Conservation (phyloP, 2,888 invertebrate genomes). For the Drosophila mettleri region DNA sequence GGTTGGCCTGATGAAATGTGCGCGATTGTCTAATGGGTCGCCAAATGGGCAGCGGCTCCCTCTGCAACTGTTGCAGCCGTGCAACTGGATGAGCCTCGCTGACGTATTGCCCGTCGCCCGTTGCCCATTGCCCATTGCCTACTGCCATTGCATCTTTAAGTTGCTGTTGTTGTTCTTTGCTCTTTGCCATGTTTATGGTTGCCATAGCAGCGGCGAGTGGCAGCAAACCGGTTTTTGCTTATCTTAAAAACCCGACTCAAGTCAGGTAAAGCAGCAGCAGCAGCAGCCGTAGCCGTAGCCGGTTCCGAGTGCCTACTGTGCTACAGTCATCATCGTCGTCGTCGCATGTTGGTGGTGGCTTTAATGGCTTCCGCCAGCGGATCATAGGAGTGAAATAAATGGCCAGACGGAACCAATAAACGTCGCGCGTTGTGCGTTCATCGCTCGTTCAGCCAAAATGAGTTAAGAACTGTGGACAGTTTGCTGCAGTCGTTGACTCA, state of each 20-base stretch:
- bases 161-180: slow-evolving; percentile 26
- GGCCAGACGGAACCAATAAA: slow-evolving; percentile 85
- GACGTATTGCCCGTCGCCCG: slow-evolving; percentile 46
- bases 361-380: slow-evolving; percentile 85
- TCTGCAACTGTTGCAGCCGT: slow-evolving; percentile 48
- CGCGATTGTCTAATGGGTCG: slow-evolving; percentile 77
- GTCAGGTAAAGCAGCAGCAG: slow-evolving; percentile 56
- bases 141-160: slow-evolving; percentile 37
- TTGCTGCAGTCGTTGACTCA: slow-evolving; percentile 68
- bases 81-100: slow-evolving; percentile 53
- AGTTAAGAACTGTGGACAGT: slow-evolving; percentile 77
- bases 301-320: slow-evolving; percentile 61
- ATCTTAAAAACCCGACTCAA: slow-evolving; percentile 63
- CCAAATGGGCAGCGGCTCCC: slow-evolving; percentile 61
- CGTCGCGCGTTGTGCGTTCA: slow-evolving; percentile 77
- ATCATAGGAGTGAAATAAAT: slow-evolving; percentile 84
- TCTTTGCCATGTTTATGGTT: slow-evolving; percentile 64
- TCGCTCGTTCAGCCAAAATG: slow-evolving; percentile 68
- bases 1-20: slow-evolving; percentile 60
- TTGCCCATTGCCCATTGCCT: slow-evolving; percentile 4
- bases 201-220: slow-evolving; percentile 60
- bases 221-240: slow-evolving; percentile 67
- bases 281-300: slow-evolving; percentile 38
- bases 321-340: slow-evolving; percentile 32
- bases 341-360: slow-evolving; percentile 82